phyloP scores from a whole-genome alignment of 2,113 vertebrate genomes.

The Leptobrachium ailaonicum region DNA sequence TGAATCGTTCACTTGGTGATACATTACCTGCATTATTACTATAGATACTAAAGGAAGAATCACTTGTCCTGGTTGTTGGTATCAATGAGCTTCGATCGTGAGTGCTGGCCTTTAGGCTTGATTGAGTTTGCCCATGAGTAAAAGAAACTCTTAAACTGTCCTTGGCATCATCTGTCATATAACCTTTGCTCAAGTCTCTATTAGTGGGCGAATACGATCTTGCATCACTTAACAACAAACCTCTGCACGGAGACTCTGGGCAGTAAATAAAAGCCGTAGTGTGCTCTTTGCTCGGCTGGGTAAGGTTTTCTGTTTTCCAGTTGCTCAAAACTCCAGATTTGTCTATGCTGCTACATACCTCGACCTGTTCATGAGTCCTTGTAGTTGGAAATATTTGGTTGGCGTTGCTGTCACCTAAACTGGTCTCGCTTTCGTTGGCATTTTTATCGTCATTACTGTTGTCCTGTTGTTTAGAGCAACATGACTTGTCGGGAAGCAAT shows the following conservation, averaged over 20 bases:
- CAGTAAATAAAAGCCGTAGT: slow-evolving; percentile 53
- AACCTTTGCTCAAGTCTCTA: slow-evolving; percentile 53
- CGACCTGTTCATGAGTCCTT: slow-evolving; percentile 12
- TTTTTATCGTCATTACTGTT: slow-evolving; percentile 64
- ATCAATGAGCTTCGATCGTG: slow-evolving; percentile 58
- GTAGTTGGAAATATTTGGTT: slow-evolving; percentile 65
- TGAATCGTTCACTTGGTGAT: slow-evolving; percentile 64
- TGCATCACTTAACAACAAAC: slow-evolving; percentile 52
- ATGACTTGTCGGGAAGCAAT: slow-evolving; percentile 62
- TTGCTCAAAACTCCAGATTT: slow-evolving; percentile 52
- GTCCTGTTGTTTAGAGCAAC: slow-evolving; percentile 64
- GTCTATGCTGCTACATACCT: slow-evolving; percentile 49
- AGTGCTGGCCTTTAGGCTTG: slow-evolving; percentile 58
- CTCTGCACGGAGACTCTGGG: slow-evolving; percentile 52
- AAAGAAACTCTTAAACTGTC: slow-evolving; percentile 51
- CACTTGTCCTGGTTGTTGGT: slow-evolving; percentile 55
- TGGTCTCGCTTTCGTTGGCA: slow-evolving; percentile 65
- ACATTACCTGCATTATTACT: slow-evolving; percentile 64
- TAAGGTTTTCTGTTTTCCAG: slow-evolving; percentile 49
- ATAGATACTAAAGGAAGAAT: slow-evolving; percentile 53
- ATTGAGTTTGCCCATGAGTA: slow-evolving; percentile 59
- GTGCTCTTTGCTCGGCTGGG: slow-evolving; percentile 51
- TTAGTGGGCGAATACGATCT: slow-evolving; percentile 47
- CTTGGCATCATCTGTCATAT: slow-evolving; percentile 41
- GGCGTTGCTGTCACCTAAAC: slow-evolving; percentile 71